Conservation (phyloP, 1,140 invertebrate genomes). For the Drosophila lini region DNA sequence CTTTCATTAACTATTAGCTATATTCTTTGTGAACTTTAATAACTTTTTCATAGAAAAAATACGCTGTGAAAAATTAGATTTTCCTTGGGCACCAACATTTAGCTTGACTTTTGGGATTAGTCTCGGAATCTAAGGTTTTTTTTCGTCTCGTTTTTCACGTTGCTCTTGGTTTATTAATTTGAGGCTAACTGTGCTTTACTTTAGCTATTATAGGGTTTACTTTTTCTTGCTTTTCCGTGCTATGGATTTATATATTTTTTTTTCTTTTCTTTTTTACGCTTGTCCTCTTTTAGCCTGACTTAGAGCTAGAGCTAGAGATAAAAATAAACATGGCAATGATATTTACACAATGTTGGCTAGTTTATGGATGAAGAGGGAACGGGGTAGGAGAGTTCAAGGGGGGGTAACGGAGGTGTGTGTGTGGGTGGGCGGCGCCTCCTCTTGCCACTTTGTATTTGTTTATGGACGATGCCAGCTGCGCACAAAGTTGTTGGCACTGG, state of each 20-base stretch:
- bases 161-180: conserved; percentile 56
- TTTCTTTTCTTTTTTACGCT: conserved; percentile 23
- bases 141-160: conserved; percentile 12
- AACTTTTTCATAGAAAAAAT: conserved; percentile 81
- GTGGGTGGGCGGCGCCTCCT: conserved; percentile 18
- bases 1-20: conserved; percentile 44
- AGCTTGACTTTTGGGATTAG: conserved; percentile 33
- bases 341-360: conserved; percentile 77
- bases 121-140: conserved; percentile 8
- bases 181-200: conserved; percentile 61
- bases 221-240: conserved; percentile 47
- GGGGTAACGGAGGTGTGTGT: conserved; percentile 18
- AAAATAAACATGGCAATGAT: conserved; percentile 81
- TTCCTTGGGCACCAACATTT: conserved; percentile 30
- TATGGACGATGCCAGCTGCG: conserved; percentile 68
- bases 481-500: conserved; percentile 57
- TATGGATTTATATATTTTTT: conserved; percentile 26
- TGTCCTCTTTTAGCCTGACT: conserved; percentile 46
- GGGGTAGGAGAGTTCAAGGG: neutral
- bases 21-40: conserved; percentile 37
- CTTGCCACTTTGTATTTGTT: conserved; percentile 77
- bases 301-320: conserved; percentile 77
- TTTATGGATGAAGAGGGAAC: conserved; percentile 13
- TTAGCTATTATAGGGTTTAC: conserved; percentile 48
- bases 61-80: conserved; percentile 49